phyloP scores from a whole-genome alignment of 2,797 vertebrate genomes.

The Perodicticus potto region DNA sequence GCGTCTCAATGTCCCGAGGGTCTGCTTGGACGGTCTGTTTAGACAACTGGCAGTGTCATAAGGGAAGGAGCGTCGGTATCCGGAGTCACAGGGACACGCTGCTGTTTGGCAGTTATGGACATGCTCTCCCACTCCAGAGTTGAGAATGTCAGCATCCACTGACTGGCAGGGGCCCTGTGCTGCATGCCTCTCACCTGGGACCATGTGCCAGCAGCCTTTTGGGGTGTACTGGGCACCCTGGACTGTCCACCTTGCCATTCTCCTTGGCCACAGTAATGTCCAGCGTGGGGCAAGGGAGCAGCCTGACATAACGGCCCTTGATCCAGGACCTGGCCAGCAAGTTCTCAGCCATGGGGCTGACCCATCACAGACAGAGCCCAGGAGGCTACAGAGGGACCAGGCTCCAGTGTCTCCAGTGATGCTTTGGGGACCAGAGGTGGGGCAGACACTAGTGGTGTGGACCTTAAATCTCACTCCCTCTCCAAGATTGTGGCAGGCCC shows the following conservation, averaged over 20 bases:
- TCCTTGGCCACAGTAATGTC: accelerated
- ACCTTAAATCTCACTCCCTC: background rate
- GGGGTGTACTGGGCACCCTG: background rate
- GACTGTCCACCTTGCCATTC: accelerated
- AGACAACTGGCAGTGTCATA: background rate
- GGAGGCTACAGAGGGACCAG: too few species aligned
- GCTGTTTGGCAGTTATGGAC: background rate
- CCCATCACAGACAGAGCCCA: background rate
- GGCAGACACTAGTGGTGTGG: background rate
- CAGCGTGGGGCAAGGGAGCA: accelerated
- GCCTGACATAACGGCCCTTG: background rate
- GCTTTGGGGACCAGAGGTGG: background rate
- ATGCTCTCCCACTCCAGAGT: background rate
- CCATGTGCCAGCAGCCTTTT: background rate
- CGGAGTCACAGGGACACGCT: too few species aligned
- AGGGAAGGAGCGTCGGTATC: background rate
- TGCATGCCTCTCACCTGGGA: accelerated
- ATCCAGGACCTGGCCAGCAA: background rate
- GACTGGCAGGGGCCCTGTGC: background rate
- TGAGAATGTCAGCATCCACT: background rate
- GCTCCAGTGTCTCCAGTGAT: background rate
- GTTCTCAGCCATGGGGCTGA: background rate
- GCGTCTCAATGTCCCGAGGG: background rate
- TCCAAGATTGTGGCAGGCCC: background rate
- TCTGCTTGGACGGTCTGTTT: background rate